These are phyloP conservation scores for Sphaerophoria rueppellii DNA, from an alignment of 2,888 invertebrate genomes.

Conservation along the genomic window DNA sequence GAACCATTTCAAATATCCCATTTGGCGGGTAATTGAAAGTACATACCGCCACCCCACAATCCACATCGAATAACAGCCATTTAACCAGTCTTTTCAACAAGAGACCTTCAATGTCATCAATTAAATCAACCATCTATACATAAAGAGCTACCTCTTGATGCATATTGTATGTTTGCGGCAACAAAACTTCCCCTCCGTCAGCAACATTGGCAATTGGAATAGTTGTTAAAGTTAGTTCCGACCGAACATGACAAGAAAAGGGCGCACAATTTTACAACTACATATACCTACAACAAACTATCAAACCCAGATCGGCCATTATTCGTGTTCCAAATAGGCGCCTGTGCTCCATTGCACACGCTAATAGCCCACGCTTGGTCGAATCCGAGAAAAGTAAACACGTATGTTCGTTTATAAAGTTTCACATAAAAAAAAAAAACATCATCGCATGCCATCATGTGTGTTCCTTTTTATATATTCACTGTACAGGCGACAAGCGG, in stretches of 20 bases:
- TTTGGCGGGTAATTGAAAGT: constrained; percentile 64
- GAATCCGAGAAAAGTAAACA: constrained; percentile 67
- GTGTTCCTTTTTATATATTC: constrained; percentile 5
- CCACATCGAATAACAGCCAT: constrained; percentile 11
- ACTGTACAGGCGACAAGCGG: constrained; percentile 24
- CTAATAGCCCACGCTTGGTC: constrained; percentile 71
- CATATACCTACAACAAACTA: background rate
- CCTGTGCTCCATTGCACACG: constrained; percentile 72
- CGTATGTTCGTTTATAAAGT: constrained; percentile 41
- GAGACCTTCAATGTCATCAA: constrained; percentile 60
- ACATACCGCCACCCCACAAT: constrained; percentile 62
- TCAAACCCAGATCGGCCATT: constrained; percentile 61
- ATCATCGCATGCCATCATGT: constrained; percentile 68
- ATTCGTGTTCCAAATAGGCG: constrained; percentile 68
- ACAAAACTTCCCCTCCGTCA: constrained; percentile 36
- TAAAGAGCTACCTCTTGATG: background rate
- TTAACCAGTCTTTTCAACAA: constrained; percentile 67
- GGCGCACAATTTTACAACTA: constrained; percentile 53
- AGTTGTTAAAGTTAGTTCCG: background rate
- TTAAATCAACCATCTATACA: constrained; percentile 60
- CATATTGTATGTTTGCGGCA: background rate
- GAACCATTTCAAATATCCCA: constrained; percentile 22
- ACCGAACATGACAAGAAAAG: constrained; percentile 37
- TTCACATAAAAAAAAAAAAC: constrained; percentile 27
- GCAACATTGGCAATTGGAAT: background rate